Evolutionary conservation across 92 coral and sea anemone genomes (phyloP), one percentile per base, ranked within the genome.

Genomic region (Palythoa caribaeorum): DNA sequence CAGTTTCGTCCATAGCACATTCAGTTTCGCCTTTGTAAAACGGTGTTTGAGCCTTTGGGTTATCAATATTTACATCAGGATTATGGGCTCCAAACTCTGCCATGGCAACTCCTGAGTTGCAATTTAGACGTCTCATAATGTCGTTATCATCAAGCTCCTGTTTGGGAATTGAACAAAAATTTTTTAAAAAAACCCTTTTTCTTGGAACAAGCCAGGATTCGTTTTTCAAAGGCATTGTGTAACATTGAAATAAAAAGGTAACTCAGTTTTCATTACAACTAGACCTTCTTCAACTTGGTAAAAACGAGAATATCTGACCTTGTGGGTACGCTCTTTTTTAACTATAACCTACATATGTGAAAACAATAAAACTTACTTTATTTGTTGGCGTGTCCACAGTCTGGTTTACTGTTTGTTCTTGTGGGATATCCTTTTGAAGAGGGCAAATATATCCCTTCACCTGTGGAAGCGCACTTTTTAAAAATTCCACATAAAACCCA

Each of bases 371-470:
- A 14, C 65, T 59, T 59, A 59, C 65, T 59, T 59, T 59, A 59
- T 15, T 59, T 15, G 20, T 15, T 59, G 3, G 65, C 20, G 3
- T 59, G 16, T 59, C 65, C n/a, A 59, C 65, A 59, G 20, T 59
- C 3, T 59, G 65, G 65, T 59, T 59, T 5, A 59, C 65, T 14
- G 16, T 59, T 59, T 59, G 16, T 15, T 59, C 65, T 4, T 12
- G 65, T 3, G n/a, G 60, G 38, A 81, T 48, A 53, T 88, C 88
- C 73, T 71, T 63, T 47, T 88, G 88, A 15, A 88, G 80, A 6
- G 91, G 88, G 60, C 83, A 53, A 84, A 88, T 63, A 83, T 51
- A 81, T 76, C 68, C 88, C 70, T 88, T 88, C 53, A 88, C 91
- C 57, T 81, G 91, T 38, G 84, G 83, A 19, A 79, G 90, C 37